Percentiles rank a stretch among this genome's conserved stretches.
phyloP scores from a whole-genome alignment of 2,888 invertebrate species.

The Epistrophe eligans region DNA sequence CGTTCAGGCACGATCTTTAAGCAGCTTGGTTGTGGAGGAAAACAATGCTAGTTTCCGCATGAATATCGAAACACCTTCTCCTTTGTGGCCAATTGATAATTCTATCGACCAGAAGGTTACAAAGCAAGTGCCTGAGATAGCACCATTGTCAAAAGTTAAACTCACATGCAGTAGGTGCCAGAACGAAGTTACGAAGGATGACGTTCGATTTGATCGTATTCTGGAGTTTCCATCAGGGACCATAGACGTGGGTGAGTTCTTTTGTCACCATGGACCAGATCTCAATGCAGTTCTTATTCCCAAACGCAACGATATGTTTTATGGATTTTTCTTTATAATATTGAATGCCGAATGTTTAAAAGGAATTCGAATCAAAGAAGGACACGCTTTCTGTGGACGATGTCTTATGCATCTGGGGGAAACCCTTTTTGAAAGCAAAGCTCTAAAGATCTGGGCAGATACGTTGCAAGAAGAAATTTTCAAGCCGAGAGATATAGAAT shows the following conservation, averaged over 20 bases:
- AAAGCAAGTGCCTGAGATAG: constrained; percentile 72
- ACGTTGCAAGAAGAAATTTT: constrained; percentile 73
- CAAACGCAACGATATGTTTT: constrained; percentile 78
- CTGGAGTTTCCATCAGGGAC: constrained; percentile 81
- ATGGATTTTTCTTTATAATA: constrained; percentile 81
- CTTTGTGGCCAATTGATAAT: constrained; percentile 27
- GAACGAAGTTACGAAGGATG: constrained; percentile 31
- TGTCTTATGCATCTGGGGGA: constrained; percentile 80
- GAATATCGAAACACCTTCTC: constrained; percentile 72
- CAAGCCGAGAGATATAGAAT: constrained; percentile 29
- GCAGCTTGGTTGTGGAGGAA: constrained; percentile 78
- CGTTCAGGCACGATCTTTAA: constrained; percentile 79
- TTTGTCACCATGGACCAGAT: constrained; percentile 80
- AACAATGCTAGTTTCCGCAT: constrained; percentile 81
- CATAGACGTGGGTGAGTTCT: constrained; percentile 81
- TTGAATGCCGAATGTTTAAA: constrained; percentile 74
- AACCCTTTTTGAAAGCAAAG: constrained; percentile 77
- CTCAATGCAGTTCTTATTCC: constrained; percentile 79
- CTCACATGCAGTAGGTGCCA: constrained; percentile 79
- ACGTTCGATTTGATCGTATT: constrained; percentile 77
- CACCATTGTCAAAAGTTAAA: constrained; percentile 53
- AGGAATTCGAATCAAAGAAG: constrained; percentile 72
- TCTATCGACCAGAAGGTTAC: constrained; percentile 26
- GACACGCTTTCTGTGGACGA: constrained; percentile 79
- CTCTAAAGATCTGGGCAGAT: constrained; percentile 81